Conservation (phyloP, 2,113 vertebrate species). For the Pseudorhombus dupliciocellatus region DNA sequence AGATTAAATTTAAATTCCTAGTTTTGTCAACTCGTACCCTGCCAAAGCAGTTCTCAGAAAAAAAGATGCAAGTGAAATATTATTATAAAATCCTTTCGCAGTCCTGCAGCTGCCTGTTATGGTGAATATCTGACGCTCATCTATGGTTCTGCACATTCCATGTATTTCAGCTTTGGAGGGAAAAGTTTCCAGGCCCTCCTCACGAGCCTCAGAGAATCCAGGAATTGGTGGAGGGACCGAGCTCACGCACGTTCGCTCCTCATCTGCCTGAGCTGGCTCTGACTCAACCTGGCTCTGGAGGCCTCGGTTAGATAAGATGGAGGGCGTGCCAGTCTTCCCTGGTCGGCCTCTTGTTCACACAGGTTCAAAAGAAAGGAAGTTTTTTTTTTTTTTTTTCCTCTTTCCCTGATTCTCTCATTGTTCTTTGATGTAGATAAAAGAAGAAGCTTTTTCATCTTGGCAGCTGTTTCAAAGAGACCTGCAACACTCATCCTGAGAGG, state of each 20-base stretch:
- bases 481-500: slow-evolving; percentile 57
- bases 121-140: slow-evolving; percentile 9
- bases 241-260: slow-evolving; percentile 43
- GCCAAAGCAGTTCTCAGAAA: no score
- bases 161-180: slow-evolving; percentile 26
- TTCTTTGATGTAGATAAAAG: slow-evolving; percentile 64
- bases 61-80: no score
- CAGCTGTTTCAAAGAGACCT: slow-evolving; percentile 53
- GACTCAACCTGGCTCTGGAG: slow-evolving; percentile 39
- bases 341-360: slow-evolving; percentile 57
- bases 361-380: slow-evolving; percentile 66
- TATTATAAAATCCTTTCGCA: not conserved
- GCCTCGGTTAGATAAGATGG: slow-evolving; percentile 58
- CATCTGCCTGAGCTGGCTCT: slow-evolving; percentile 36
- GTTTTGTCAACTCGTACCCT: no score
- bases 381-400: slow-evolving; percentile 7
- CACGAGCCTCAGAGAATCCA: slow-evolving; percentile 52
- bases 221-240: slow-evolving; percentile 18
- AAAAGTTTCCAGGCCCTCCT: slow-evolving; percentile 48
- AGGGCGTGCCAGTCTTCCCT: slow-evolving; percentile 34
- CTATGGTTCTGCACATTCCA: slow-evolving; percentile 56
- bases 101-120: slow-evolving; percentile 19
- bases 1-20: no score
- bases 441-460: slow-evolving; percentile 57
- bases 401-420: slow-evolving; percentile 31